Percentiles rank a stretch among this genome's conserved stretches.
These are phyloP conservation scores for Chelidonichthys spinosus DNA, from an alignment of 2,797 vertebrate species.

Conservation along the genomic window DNA sequence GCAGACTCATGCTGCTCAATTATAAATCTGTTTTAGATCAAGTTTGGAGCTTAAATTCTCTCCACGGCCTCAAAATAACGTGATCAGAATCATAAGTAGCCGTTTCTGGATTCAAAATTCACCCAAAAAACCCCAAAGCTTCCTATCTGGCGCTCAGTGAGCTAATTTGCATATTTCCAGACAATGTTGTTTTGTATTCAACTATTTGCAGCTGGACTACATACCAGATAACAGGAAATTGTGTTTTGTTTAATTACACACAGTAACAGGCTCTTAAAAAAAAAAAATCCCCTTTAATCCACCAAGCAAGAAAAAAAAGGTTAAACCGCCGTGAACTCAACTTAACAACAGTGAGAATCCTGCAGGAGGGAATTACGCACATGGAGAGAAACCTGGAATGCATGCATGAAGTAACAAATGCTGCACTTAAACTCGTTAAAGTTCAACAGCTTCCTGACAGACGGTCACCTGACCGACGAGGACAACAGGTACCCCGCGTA, in stretches of 20 bases:
- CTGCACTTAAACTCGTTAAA: constrained; percentile 65
- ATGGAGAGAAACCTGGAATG: constrained; percentile 70
- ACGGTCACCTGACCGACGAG: constrained; percentile 44
- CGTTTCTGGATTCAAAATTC: constrained; percentile 33
- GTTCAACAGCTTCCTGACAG: constrained; percentile 49
- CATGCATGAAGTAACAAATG: constrained; percentile 61
- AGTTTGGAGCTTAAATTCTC: constrained; percentile 18
- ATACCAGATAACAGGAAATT: constrained; percentile 51
- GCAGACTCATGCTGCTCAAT: constrained; percentile 15
- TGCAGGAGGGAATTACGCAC: constrained; percentile 76
- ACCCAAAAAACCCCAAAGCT: constrained; percentile 17
- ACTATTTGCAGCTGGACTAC: constrained; percentile 46
- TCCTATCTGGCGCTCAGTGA: constrained; percentile 11
- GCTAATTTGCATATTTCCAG: constrained; percentile 53
- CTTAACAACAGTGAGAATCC: constrained; percentile 67
- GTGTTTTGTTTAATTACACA: constrained; percentile 52
- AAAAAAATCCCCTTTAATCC: constrained; percentile 27
- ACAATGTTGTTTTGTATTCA: constrained; percentile 27
- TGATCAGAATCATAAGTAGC: constrained; percentile 14
- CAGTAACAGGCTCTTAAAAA: constrained; percentile 53
- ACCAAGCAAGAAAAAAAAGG: constrained; percentile 45
- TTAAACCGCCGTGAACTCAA: constrained; percentile 58
- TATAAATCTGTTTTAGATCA: constrained; percentile 43
- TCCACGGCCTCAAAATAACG: constrained; percentile 2
- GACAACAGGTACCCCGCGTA: constrained; percentile 28